A percentile compares a stretch with the other conserved stretches of the same genome.
These are phyloP conservation scores for Armadillidium nasatum DNA, from an alignment of 1,140 invertebrate species.

Conservation along the genomic window DNA sequence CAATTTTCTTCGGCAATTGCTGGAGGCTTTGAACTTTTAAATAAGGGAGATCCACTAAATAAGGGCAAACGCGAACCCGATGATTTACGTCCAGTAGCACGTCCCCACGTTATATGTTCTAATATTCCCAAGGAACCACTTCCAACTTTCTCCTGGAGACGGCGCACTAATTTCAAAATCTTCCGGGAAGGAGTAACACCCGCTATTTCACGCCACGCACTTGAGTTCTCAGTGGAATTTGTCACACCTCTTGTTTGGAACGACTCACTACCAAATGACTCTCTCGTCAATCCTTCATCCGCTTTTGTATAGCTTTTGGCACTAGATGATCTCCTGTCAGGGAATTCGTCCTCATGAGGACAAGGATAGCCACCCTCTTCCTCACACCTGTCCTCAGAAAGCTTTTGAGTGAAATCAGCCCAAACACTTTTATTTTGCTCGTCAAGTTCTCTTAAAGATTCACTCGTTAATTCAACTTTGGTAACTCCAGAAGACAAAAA, in stretches of 20 bases:
- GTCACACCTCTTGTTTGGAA: background rate
- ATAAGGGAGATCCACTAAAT: constrained; percentile 33
- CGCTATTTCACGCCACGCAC: constrained; percentile 41
- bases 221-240: constrained; percentile 26
- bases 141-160: constrained; percentile 42
- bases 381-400: constrained; percentile 21
- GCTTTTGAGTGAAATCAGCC: constrained; percentile 30
- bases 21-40: constrained; percentile 29
- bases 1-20: constrained; percentile 18
- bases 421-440: constrained; percentile 29
- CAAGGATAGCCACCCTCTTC: background rate
- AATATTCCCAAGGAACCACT: constrained; percentile 30
- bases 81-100: constrained; percentile 22
- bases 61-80: constrained; percentile 28
- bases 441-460: constrained; percentile 30
- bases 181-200: constrained; percentile 42
- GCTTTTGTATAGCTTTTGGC: background rate
- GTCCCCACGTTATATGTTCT: constrained; percentile 36
- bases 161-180: constrained; percentile 40
- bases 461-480: constrained; percentile 22
- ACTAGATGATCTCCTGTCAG: constrained; percentile 22
- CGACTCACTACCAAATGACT: constrained; percentile 5
- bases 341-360: constrained; percentile 10
- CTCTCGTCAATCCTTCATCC: constrained; percentile 17
- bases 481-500: background rate